Percentiles rank a stretch among this genome's conserved stretches.
Conservation (phyloP, 2,113 vertebrate genomes). For the Hemiprocne comata region DNA sequence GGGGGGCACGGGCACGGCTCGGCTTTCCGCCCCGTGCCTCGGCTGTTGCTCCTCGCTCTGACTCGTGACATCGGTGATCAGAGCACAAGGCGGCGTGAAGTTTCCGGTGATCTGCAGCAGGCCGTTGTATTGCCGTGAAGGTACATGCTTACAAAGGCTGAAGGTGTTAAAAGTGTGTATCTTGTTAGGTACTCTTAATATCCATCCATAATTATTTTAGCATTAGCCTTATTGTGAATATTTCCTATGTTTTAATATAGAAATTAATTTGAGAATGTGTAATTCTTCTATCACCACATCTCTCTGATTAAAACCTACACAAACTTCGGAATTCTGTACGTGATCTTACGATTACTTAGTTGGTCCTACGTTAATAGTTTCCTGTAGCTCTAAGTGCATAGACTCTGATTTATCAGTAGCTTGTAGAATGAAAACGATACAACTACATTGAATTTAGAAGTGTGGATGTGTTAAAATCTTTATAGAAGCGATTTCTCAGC, state of each 20-base stretch:
- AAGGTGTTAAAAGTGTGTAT: rapidly evolving
- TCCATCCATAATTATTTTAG: not conserved
- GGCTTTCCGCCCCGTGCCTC: not conserved
- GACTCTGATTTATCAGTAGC: not conserved
- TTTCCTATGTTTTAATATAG: not conserved
- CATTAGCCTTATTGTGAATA: rapidly evolving
- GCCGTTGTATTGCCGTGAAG: rapidly evolving
- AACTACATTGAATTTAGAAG: not conserved
- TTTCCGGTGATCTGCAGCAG: not conserved
- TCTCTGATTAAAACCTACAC: not conserved
- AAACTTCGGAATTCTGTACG: too few relatives aligned
- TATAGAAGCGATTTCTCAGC: not conserved
- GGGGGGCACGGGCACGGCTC: not conserved
- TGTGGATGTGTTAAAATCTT: not conserved
- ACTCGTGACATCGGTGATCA: rapidly evolving
- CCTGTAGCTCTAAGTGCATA: not conserved
- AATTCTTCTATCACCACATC: rapidly evolving
- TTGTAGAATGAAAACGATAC: not conserved
- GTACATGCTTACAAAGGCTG: rapidly evolving
- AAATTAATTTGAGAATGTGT: not conserved
- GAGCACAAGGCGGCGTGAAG: rapidly evolving
- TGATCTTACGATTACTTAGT: not conserved
- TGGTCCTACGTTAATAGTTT: not conserved
- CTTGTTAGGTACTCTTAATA: not conserved
- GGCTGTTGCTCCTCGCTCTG: not conserved